These are phyloP conservation scores for Daubentonia madagascariensis DNA, from an alignment of 2,113 vertebrate species.

Conservation along the genomic window DNA sequence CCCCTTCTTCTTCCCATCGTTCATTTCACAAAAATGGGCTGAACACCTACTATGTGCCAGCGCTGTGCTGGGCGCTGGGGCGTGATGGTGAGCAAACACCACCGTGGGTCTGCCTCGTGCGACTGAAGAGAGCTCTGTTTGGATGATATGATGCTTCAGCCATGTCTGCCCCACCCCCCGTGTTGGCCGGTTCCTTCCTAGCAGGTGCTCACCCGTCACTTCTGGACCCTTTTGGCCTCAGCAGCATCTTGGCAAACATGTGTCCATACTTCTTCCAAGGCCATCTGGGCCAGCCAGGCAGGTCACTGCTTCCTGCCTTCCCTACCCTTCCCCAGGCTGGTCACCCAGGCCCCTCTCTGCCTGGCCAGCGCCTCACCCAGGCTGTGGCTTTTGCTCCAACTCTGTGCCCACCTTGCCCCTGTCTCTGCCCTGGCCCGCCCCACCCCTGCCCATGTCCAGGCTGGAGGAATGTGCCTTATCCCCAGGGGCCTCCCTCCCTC, in stretches of 20 bases:
- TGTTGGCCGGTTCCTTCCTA: background rate
- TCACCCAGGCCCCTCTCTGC: too few species aligned
- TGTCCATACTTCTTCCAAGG: background rate
- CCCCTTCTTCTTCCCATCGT: background rate
- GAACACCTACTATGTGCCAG: rapidly evolving
- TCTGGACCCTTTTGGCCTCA: background rate
- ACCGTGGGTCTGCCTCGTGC: rapidly evolving
- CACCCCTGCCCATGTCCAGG: background rate
- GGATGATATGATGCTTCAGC: rapidly evolving
- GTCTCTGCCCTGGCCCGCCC: background rate
- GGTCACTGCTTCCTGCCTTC: background rate
- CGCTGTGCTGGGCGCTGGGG: background rate
- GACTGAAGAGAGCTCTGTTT: too few species aligned
- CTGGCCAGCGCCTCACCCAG: background rate
- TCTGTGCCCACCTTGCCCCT: too few species aligned
- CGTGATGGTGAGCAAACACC: rapidly evolving
- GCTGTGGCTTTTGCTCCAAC: background rate
- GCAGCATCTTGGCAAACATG: background rate
- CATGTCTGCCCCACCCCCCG: rapidly evolving
- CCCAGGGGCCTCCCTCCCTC: background rate
- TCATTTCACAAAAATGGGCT: rapidly evolving
- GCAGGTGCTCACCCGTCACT: rapidly evolving
- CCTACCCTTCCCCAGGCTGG: background rate
- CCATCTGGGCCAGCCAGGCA: rapidly evolving
- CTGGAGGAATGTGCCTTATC: too few species aligned